Evolutionary conservation across 2,888 invertebrate genomes (phyloP).

Genomic region (Caenorhabditis uteleia): DNA sequence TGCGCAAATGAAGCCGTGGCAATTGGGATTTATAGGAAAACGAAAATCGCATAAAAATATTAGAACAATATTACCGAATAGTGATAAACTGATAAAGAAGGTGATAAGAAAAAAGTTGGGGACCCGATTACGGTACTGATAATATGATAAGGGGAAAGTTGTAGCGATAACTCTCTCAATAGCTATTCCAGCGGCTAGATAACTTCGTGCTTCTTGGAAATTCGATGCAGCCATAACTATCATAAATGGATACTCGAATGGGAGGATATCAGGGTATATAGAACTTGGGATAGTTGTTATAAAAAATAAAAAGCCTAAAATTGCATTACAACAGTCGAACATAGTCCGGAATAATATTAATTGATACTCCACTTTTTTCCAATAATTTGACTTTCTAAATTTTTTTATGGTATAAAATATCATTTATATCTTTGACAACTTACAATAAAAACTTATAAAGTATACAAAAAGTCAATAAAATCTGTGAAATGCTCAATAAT

Average conservation of each 20-base stretch:
- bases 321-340: neutral
- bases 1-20: neutral
- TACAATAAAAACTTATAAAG: no score
- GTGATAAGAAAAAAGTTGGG: neutral
- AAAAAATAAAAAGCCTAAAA: neutral
- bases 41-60: neutral
- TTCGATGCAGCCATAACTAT: neutral
- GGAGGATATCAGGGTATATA: neutral
- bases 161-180: conserved; percentile 15
- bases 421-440: no score
- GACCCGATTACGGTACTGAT: neutral
- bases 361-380: neutral
- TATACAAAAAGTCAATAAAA: no score
- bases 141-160: neutral
- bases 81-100: neutral
- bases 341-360: neutral
- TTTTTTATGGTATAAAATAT: no score
- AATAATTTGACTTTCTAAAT: no score
- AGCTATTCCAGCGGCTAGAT: neutral
- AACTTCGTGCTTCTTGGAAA: neutral
- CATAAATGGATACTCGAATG: neutral
- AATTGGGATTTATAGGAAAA: neutral
- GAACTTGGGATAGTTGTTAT: neutral
- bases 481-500: no score
- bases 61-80: neutral